A percentile compares a stretch with the other conserved stretches of the same genome.
These are phyloP conservation scores for Phoebastria nigripes DNA, from an alignment of 2,797 vertebrate species.

Conservation along the genomic window DNA sequence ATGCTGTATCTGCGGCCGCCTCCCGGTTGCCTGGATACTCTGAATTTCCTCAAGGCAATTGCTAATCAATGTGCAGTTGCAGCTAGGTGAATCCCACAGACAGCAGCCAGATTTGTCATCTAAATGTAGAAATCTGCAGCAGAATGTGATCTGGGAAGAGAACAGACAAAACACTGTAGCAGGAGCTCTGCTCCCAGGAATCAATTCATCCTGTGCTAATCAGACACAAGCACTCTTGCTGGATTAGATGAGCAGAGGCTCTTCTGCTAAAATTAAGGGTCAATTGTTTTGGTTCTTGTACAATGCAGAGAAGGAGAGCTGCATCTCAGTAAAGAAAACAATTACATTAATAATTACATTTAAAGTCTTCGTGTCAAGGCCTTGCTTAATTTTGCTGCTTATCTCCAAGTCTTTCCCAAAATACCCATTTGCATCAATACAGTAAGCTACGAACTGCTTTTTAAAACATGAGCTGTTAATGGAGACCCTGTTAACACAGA, in stretches of 20 bases:
- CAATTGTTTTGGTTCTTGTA: constrained; percentile 11
- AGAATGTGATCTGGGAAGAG: constrained; percentile 31
- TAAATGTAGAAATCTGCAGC: constrained; percentile 35
- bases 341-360: constrained; percentile 34
- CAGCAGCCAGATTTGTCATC: constrained; percentile 61
- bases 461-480: background rate
- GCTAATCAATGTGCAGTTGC: constrained; percentile 70
- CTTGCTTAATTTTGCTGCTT: constrained; percentile 25
- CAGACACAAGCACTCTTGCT: background rate
- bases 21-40: constrained; percentile 68
- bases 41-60: constrained; percentile 67
- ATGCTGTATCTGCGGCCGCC: constrained; percentile 45
- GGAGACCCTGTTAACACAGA: background rate
- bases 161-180: constrained; percentile 39
- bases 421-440: background rate
- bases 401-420: background rate
- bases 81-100: constrained; percentile 68
- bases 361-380: background rate
- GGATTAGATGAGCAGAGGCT: background rate
- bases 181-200: constrained; percentile 35
- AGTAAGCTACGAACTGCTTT: background rate
- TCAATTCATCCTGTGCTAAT: background rate
- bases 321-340: constrained; percentile 7
- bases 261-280: constrained; percentile 39
- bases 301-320: background rate